phyloP scores from a whole-genome alignment of 2,888 invertebrate genomes.

The Agonum fuliginosum region DNA sequence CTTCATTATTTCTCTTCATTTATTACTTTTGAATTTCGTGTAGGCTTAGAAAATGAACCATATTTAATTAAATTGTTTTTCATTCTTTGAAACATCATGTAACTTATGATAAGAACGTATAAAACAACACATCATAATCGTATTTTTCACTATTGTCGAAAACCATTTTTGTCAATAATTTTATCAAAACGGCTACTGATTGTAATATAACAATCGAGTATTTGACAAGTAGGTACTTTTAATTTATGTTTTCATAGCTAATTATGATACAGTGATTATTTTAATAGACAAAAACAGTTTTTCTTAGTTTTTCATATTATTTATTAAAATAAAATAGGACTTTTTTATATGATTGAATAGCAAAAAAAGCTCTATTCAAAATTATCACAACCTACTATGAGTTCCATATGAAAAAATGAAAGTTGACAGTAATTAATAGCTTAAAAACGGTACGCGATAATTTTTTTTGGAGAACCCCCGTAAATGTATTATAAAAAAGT shows the following conservation, averaged over 20 bases:
- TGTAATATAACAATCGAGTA: conserved; percentile 11
- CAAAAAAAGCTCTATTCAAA: neutral
- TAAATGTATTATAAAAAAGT: neutral
- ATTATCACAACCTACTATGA: neutral
- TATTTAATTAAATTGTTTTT: conserved; percentile 19
- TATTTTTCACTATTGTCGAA: conserved; percentile 4
- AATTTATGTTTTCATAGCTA: neutral
- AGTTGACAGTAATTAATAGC: neutral
- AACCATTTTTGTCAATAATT: conserved; percentile 3
- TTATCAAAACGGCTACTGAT: neutral
- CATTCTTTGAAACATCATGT: conserved; percentile 15
- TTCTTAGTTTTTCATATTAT: neutral
- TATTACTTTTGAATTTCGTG: conserved; percentile 14
- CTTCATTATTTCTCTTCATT: conserved; percentile 3
- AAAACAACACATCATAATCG: conserved; percentile 1
- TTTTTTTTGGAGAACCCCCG: neutral
- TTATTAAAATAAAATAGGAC: neutral
- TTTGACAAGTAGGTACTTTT: conserved; percentile 1
- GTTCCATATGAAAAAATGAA: neutral
- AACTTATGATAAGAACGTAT: neutral
- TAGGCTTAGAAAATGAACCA: neutral
- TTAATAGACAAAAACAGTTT: neutral
- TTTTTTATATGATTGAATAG: neutral
- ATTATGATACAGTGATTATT: neutral
- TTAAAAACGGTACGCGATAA: neutral